Percentiles rank a stretch among this genome's conserved stretches.
Evolutionary conservation across 2,888 invertebrate species (phyloP).

Genomic region (Acrocera orbiculus): DNA sequence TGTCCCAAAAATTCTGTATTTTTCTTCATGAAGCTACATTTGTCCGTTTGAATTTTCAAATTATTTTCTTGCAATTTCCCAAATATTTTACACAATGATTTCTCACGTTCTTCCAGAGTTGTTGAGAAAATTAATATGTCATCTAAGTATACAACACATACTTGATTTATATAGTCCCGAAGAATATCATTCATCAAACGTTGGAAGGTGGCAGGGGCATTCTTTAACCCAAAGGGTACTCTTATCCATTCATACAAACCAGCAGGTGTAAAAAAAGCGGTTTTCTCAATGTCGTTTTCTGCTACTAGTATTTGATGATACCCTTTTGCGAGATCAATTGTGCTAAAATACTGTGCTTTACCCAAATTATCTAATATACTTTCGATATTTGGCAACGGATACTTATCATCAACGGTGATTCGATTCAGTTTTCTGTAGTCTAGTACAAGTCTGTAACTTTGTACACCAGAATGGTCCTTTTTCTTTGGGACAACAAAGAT

Average conservation of each 20-base stretch:
- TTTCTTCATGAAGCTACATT: conserved; percentile 1
- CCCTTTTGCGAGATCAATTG: conserved; percentile 8
- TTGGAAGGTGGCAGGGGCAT: conserved; percentile 8
- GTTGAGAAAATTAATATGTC: conserved; percentile 9
- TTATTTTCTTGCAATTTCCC: conserved; percentile 1
- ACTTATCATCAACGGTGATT: conserved; percentile 7
- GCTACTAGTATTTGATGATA: conserved; percentile 5
- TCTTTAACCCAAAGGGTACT: conserved; percentile 9
- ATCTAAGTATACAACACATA: conserved; percentile 8
- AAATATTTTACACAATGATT: conserved; percentile 8
- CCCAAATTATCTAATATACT: conserved; percentile 7
- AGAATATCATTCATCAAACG: conserved; percentile 8
- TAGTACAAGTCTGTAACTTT: conserved; percentile 8
- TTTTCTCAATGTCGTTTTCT: conserved; percentile 9
- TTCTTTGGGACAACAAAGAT: conserved; percentile 7
- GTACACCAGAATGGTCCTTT: conserved; percentile 6
- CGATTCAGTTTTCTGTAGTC: conserved; percentile 9
- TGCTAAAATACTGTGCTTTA: conserved; percentile 9
- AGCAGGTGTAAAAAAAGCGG: conserved; percentile 9
- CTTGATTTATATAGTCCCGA: conserved; percentile 6
- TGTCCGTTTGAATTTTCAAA: conserved; percentile 1
- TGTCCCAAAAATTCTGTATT: neutral
- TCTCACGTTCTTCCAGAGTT: conserved; percentile 8
- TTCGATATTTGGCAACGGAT: conserved; percentile 8
- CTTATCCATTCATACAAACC: conserved; percentile 9